Base-by-base conservation (phyloP, 1,140 invertebrate genomes). In the Meloidogyne floridensis region DNA sequence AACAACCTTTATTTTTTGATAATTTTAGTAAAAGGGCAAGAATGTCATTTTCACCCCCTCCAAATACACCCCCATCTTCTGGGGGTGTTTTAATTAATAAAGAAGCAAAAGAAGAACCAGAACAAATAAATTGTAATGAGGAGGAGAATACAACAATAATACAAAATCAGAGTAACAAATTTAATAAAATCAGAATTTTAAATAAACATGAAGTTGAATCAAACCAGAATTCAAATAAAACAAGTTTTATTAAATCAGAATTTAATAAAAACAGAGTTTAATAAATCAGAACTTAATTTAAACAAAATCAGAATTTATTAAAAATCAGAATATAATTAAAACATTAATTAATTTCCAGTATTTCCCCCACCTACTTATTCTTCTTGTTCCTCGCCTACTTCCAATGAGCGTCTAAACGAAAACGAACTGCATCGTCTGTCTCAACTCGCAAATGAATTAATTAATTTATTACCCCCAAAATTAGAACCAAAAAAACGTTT, bases 401-500 rank as follows among this genome's bases (percentile, higher is more conserved):
- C 32, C 32, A 76, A 5, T 20, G 77, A 79, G 5, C 77, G 77
- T 18, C 43, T 84, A 13, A 82, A 32, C 32, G 84, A 85, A 20
- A 74, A 65, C 32, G 83, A 84, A 43, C 42, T 86, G 8, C 42
- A 15, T n/a, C 73, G 79, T 9, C 18, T 84, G 32, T 15, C 51
- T 2, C 53, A 84, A 72, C 47, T 86, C 11, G 84, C 83, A 69
- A 43, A 43, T n/a, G 80, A 71, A 72, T 47, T 86, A 42, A 56
- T 81, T 59, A 42, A 82, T 43, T 71, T 87, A 69, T 13, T 82
- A n/a, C 85, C 83, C 6, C n/a, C 32, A 18, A 47, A 70, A 42
- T 51, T 87, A 18, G 85, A 85, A 75, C 82, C 84, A 10, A 47
- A 83, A 84, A 76, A 86, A n/a, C 51, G 59, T 7, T 47, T 54